A percentile compares a stretch with the other conserved stretches of the same genome.
These are phyloP conservation scores for Eleutherodactylus coqui DNA, from an alignment of 2,797 vertebrate species.

Conservation along the genomic window DNA sequence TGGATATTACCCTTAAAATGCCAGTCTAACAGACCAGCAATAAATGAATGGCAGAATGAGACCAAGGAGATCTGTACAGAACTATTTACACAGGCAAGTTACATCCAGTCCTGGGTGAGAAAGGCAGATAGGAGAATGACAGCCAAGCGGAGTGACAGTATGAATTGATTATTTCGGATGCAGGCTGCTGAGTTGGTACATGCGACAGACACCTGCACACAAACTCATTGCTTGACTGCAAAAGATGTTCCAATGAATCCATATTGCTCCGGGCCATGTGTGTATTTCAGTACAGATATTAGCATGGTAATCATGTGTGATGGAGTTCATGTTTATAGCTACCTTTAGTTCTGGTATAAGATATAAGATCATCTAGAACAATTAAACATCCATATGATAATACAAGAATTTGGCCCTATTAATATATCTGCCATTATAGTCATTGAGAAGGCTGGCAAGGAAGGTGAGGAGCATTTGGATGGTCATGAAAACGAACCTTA, in stretches of 20 bases:
- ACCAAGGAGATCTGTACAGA: neutral
- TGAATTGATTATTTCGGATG: constrained; percentile 13
- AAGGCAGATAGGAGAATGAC: constrained; percentile 28
- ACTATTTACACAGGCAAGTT: neutral
- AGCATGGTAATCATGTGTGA: neutral
- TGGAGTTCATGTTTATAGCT: neutral
- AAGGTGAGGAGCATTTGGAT: neutral
- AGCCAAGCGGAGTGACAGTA: neutral
- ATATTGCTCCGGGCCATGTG: neutral
- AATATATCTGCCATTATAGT: neutral
- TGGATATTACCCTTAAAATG: neutral
- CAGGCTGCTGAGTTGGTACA: neutral
- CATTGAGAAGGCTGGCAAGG: neutral
- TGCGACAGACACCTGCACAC: constrained; percentile 16
- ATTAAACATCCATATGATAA: neutral
- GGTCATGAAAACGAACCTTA: neutral
- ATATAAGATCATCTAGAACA: neutral
- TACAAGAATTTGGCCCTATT: neutral
- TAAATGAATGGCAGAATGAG: neutral
- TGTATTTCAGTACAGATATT: constrained; percentile 1
- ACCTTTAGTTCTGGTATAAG: neutral
- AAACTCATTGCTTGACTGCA: neutral
- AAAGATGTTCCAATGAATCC: constrained; percentile 1
- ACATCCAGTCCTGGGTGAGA: constrained; percentile 11
- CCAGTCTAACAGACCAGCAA: neutral